Percentiles rank a stretch among this genome's conserved stretches.
phyloP scores from a whole-genome alignment of 2,113 vertebrate genomes.

The Sinocyclocheilus maitianheensis region DNA sequence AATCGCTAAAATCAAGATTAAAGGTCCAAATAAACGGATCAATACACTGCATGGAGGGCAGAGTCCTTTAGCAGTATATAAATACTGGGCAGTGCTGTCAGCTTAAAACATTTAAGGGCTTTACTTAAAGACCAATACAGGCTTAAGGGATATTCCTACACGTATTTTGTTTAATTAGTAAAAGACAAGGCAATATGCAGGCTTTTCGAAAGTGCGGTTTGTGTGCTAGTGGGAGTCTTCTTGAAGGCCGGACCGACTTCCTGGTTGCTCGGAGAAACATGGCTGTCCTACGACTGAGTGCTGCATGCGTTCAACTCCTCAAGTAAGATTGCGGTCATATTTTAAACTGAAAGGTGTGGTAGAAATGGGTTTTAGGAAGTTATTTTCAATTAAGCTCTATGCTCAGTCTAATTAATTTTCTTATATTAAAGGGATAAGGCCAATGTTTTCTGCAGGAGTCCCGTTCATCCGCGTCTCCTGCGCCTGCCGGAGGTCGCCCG shows the following conservation, averaged over 20 bases:
- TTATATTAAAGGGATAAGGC: constrained; percentile 56
- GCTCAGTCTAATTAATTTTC: neutral
- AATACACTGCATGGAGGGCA: constrained; percentile 47
- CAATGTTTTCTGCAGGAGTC: constrained; percentile 52
- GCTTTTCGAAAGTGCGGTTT: constrained; percentile 63
- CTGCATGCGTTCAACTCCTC: constrained; percentile 58
- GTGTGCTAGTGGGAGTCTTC: constrained; percentile 62
- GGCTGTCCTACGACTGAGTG: constrained; percentile 60
- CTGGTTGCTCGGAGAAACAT: constrained; percentile 66
- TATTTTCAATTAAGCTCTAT: neutral
- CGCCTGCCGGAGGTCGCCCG: constrained; percentile 53
- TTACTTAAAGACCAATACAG: neutral
- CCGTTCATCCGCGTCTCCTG: constrained; percentile 35
- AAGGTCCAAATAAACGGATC: constrained; percentile 57
- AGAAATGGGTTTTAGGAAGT: neutral
- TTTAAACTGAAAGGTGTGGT: too few species aligned
- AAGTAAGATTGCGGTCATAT: constrained; percentile 57
- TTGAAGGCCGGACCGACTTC: constrained; percentile 58
- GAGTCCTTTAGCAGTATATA: constrained; percentile 48
- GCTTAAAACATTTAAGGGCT: neutral
- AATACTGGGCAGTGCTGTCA: constrained; percentile 37
- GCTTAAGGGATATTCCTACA: neutral
- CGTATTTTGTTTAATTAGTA: neutral
- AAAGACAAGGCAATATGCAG: constrained; percentile 51
- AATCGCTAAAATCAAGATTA: constrained; percentile 47